Percentiles rank a stretch among this genome's conserved stretches.
phyloP scores from a whole-genome alignment of 2,888 invertebrate genomes.

The Sialis fuliginosa region DNA sequence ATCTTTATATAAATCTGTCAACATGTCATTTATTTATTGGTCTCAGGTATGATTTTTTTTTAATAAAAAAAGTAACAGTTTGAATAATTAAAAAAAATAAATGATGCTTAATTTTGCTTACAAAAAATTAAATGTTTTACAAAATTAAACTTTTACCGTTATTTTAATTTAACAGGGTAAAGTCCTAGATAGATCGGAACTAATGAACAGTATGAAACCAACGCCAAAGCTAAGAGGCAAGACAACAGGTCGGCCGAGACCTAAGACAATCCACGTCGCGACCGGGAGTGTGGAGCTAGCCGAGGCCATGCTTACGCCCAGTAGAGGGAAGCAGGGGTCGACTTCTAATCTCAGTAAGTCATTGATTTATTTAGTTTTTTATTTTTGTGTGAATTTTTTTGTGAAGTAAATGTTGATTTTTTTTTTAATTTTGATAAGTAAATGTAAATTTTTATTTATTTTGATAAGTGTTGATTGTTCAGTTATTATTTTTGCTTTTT shows the following conservation, averaged over 20 bases:
- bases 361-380: slow-evolving; percentile 1
- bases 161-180: slow-evolving; percentile 42
- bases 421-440: neutral
- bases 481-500: slow-evolving; percentile 8
- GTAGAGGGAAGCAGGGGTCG: slow-evolving; percentile 64
- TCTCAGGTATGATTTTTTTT: too few species aligned
- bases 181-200: slow-evolving; percentile 50
- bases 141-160: neutral
- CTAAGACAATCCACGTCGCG: slow-evolving; percentile 83
- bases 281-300: slow-evolving; percentile 60
- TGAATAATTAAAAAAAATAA: too few species aligned
- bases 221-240: slow-evolving; percentile 45
- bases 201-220: slow-evolving; percentile 39
- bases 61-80: too few species aligned
- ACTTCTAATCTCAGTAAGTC: slow-evolving; percentile 59
- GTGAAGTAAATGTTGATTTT: slow-evolving; percentile 4
- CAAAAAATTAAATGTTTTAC: neutral
- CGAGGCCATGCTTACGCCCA: slow-evolving; percentile 53
- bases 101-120: neutral
- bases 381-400: slow-evolving; percentile 6
- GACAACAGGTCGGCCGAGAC: slow-evolving; percentile 50
- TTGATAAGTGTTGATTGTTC: neutral
- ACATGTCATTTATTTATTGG: too few species aligned
- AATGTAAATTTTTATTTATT: slow-evolving; percentile 4
- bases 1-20: too few species aligned